These are phyloP conservation scores for Benthosema pterotum DNA, from an alignment of 2,797 vertebrate species.

Conservation along the genomic window DNA sequence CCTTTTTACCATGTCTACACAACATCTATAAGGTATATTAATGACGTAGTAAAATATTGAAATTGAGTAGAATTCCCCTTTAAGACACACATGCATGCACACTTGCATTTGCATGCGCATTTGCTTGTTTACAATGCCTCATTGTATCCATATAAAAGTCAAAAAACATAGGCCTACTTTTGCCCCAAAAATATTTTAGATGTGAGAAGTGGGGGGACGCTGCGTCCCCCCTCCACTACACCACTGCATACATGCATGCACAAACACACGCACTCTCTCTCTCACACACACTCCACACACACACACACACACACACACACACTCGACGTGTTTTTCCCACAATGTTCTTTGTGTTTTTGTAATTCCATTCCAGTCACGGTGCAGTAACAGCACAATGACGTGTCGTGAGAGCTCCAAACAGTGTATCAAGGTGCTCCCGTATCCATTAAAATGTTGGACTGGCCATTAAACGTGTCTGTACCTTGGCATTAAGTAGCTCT, in stretches of 20 bases:
- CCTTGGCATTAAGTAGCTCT: conserved; percentile 63
- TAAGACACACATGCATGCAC: no score
- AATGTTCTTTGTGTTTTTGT: conserved; percentile 44
- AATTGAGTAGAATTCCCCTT: no score
- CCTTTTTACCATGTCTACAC: no score
- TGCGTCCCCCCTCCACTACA: no score
- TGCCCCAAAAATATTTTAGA: no score
- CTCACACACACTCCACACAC: not conserved
- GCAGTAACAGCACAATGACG: conserved; percentile 44
- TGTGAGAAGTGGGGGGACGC: no score
- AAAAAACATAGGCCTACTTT: no score
- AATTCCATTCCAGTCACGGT: conserved; percentile 52
- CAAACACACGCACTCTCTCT: conserved; percentile 14
- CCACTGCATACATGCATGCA: conserved; percentile 27
- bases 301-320: not conserved
- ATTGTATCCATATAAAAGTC: no score
- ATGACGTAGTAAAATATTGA: no score
- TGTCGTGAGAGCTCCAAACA: conserved; percentile 41
- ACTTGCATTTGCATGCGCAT: no score
- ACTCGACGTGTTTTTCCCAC: conserved; percentile 19
- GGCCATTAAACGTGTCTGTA: conserved; percentile 68
- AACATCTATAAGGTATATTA: no score
- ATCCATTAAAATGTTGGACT: conserved; percentile 70
- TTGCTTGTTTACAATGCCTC: no score
- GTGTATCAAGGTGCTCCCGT: conserved; percentile 54